Percentiles rank a stretch among this genome's conserved stretches.
Evolutionary conservation across 2,797 vertebrate genomes (phyloP).

Genomic region (Tiaroga cobitis): DNA sequence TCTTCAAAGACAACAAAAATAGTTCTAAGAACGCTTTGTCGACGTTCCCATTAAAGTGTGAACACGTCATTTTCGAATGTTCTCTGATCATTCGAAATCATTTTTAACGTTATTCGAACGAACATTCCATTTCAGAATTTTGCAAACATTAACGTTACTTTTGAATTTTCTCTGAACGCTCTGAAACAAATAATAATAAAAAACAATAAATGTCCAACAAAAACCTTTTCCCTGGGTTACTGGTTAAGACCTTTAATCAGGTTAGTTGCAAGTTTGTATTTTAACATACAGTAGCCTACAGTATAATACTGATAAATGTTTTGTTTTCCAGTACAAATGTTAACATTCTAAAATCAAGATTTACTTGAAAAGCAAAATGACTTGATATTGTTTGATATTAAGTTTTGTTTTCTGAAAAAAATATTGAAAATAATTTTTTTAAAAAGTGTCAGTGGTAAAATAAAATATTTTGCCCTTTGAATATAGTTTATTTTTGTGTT

Average conservation of each 20-base stretch:
- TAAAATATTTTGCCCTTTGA: not conserved
- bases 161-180: too few relatives aligned
- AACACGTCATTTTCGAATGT: not conserved
- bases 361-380: not conserved
- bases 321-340: not conserved
- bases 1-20: not conserved
- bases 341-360: not conserved
- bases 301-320: not conserved
- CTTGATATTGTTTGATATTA: too few relatives aligned
- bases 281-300: too few relatives aligned
- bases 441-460: not conserved
- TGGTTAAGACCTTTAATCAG: too few relatives aligned
- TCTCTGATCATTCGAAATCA: not conserved
- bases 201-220: too few relatives aligned
- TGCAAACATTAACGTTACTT: too few relatives aligned
- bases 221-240: too few relatives aligned
- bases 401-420: not conserved
- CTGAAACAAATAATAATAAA: too few relatives aligned
- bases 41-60: not conserved
- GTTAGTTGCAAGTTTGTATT: too few relatives aligned
- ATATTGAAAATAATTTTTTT: rapidly evolving
- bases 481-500: not conserved
- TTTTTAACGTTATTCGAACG: not conserved
- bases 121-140: not conserved
- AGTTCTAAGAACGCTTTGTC: not conserved